Percentiles rank a stretch among this genome's conserved stretches.
These are phyloP conservation scores for Pseudomyrmex pallidus DNA, from an alignment of 1,140 invertebrate genomes.

Conservation along the genomic window DNA sequence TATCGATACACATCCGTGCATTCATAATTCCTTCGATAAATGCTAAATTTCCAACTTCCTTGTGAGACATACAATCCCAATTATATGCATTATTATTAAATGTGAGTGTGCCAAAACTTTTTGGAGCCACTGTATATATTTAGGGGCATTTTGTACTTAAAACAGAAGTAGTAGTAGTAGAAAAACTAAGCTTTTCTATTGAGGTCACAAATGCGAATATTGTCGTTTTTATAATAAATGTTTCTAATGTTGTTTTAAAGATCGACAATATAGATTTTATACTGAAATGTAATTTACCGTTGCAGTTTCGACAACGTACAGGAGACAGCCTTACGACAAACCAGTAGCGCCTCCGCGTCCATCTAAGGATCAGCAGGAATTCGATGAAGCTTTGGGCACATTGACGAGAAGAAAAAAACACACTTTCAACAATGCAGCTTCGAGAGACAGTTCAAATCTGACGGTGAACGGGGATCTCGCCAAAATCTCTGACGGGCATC, in stretches of 20 bases:
- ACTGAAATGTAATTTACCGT: no score
- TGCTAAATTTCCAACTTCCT: no score
- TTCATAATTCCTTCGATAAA: no score
- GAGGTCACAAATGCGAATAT: background rate
- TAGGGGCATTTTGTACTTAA: background rate
- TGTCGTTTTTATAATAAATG: background rate
- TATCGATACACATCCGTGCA: no score
- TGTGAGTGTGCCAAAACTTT: no score
- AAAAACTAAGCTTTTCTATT: background rate
- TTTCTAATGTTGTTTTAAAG: no score
- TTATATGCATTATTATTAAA: no score
- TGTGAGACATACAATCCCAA: no score
- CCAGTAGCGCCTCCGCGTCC: conserved; percentile 70
- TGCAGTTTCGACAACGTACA: conserved; percentile 78
- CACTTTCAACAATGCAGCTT: conserved; percentile 76
- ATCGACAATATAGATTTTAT: conserved; percentile 7
- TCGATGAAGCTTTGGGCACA: conserved; percentile 81
- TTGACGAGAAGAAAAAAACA: conserved; percentile 81
- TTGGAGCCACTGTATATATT: no score
- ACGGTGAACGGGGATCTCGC: conserved; percentile 78
- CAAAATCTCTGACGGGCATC: conserved; percentile 71
- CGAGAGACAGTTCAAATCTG: conserved; percentile 76
- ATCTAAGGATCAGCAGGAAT: conserved; percentile 80
- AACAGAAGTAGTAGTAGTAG: no score
- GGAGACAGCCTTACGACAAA: conserved; percentile 75